These are phyloP conservation scores for Cirrhinus molitorella DNA, from an alignment of 2,797 vertebrate species.

Conservation along the genomic window DNA sequence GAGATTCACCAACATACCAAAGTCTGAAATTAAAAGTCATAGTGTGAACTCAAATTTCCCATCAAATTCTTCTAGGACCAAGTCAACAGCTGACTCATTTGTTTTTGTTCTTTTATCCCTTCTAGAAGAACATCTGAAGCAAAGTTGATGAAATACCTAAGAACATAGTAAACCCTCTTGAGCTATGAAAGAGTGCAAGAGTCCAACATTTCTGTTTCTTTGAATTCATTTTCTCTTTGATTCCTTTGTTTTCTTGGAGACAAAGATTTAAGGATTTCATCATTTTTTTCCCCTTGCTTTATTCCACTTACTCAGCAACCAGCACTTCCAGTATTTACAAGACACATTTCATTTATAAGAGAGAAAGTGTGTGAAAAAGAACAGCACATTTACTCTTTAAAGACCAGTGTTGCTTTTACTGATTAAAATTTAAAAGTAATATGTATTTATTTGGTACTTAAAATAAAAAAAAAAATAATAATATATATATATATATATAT, in stretches of 20 bases:
- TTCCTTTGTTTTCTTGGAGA: neutral
- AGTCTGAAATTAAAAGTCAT: conserved; percentile 7
- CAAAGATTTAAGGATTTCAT: neutral
- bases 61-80: conserved; percentile 3
- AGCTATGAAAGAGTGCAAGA: neutral
- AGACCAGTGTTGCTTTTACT: neutral
- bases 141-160: conserved; percentile 15
- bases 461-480: neutral
- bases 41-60: neutral
- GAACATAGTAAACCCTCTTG: neutral
- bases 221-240: neutral
- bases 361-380: conserved; percentile 3
- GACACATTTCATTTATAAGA: conserved; percentile 26
- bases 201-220: neutral
- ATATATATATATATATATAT: no score
- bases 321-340: conserved; percentile 26
- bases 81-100: conserved; percentile 25
- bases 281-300: conserved; percentile 58
- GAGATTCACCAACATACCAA: neutral
- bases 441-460: neutral
- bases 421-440: neutral
- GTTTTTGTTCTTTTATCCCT: conserved; percentile 29
- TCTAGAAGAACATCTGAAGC: conserved; percentile 5
- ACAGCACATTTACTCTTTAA: neutral
- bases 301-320: conserved; percentile 45